Percentiles rank a stretch among this genome's conserved stretches.
Evolutionary conservation across 1,140 invertebrate species (phyloP).

Genomic region (Meloidogyne chitwoodi): DNA sequence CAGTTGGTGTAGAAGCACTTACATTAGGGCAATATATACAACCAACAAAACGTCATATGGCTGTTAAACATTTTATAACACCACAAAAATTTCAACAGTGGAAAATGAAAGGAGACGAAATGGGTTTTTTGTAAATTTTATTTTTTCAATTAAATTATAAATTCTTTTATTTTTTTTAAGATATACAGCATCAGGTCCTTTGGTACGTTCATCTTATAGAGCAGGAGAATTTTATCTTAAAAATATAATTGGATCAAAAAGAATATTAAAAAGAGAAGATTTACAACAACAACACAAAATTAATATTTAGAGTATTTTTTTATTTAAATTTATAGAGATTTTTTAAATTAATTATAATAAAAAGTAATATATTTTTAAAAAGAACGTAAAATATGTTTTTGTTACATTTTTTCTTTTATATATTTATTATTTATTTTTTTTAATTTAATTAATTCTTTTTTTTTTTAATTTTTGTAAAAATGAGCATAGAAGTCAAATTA

Average conservation of each 20-base stretch:
- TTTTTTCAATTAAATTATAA: background rate
- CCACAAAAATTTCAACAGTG: conserved; percentile 88
- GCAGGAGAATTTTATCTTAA: conserved; percentile 71
- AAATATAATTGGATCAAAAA: conserved; percentile 37
- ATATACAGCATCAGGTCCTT: conserved; percentile 92
- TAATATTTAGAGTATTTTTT: background rate
- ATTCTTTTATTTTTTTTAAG: background rate
- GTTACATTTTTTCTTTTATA: background rate
- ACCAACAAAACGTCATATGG: conserved; percentile 70
- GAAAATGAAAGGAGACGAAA: conserved; percentile 75
- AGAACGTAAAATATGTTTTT: too few relatives aligned
- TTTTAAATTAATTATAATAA: too few relatives aligned
- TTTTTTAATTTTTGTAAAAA: background rate
- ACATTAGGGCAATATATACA: conserved; percentile 99
- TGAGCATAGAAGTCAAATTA: conserved; percentile 36
- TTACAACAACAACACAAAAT: conserved; percentile 24
- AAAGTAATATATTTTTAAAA: too few relatives aligned
- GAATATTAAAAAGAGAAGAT: conserved; percentile 1
- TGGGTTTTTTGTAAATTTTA: conserved; percentile 76
- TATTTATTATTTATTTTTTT: background rate
- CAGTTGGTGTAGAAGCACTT: conserved; percentile 81
- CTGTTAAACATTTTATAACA: conserved; percentile 87
- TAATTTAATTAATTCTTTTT: background rate
- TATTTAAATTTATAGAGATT: conserved; percentile 1
- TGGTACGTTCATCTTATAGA: conserved; percentile 93